Conservation (phyloP, 2,113 vertebrate genomes). For the Semnornis frantzii region DNA sequence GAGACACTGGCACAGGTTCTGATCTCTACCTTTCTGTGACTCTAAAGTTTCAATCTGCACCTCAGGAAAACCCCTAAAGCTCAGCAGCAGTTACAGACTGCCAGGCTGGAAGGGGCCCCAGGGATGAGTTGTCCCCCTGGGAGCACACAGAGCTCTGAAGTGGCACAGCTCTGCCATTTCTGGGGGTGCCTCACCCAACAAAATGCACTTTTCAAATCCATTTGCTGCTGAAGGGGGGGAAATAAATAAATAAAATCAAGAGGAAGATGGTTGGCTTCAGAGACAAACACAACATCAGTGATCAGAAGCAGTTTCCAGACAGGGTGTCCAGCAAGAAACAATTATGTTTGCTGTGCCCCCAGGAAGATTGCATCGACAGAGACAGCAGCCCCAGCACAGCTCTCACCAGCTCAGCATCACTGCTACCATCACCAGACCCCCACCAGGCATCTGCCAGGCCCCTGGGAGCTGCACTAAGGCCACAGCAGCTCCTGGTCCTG, state of each 20-base stretch:
- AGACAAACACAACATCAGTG: not conserved
- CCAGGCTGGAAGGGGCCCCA: too few species aligned
- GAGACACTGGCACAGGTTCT: too few species aligned
- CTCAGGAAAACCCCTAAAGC: too few species aligned
- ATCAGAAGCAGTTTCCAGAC: not conserved
- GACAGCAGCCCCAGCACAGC: not conserved
- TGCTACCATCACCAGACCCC: not conserved
- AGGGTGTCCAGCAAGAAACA: not conserved
- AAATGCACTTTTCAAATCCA: not conserved
- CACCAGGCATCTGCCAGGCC: not conserved
- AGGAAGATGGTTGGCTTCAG: not conserved
- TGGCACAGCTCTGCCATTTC: too few species aligned
- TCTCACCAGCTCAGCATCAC: not conserved
- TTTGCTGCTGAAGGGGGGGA: not conserved
- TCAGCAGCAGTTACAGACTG: too few species aligned
- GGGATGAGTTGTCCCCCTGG: too few species aligned
- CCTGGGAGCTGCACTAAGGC: not conserved
- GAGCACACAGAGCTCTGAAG: too few species aligned
- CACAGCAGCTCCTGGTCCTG: not conserved
- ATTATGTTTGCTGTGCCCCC: not conserved
- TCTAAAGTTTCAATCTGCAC: too few species aligned
- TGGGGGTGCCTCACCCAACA: too few species aligned
- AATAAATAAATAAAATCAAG: not conserved
- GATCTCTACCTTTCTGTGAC: too few species aligned
- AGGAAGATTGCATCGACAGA: not conserved